These are phyloP conservation scores for Nycticryphes semicollaris DNA, from an alignment of 2,113 vertebrate species.

Conservation along the genomic window DNA sequence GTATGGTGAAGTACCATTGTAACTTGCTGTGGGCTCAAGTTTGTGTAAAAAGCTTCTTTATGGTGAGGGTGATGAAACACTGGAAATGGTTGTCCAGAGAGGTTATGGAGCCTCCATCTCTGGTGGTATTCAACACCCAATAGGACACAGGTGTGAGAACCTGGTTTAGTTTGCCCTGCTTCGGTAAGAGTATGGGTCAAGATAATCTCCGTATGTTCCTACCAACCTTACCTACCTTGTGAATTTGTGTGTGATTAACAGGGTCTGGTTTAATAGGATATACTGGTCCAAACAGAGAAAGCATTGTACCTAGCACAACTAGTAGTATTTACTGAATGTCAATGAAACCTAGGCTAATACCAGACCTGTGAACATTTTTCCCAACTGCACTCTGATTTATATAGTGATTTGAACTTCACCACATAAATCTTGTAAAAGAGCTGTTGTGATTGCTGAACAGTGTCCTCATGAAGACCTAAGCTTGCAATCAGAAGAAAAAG, in stretches of 20 bases:
- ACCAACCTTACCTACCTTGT: not conserved
- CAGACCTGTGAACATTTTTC: not conserved
- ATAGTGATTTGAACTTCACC: not conserved
- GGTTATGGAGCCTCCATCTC: not conserved
- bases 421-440: not conserved
- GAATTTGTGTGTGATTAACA: not conserved
- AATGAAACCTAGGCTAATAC: fast-evolving
- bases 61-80: not conserved
- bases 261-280: not conserved
- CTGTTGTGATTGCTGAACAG: not conserved
- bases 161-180: not conserved
- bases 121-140: not conserved
- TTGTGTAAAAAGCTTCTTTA: not conserved
- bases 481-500: not conserved
- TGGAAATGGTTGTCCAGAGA: not conserved
- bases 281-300: not conserved
- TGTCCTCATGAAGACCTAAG: not conserved
- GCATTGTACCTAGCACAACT: not conserved
- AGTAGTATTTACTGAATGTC: not conserved
- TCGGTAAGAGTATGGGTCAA: not conserved
- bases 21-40: not conserved
- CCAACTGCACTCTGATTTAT: not conserved
- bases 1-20: not conserved
- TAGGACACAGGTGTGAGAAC: not conserved
- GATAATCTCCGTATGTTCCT: fast-evolving